Conservation (phyloP, 1,140 invertebrate genomes). For the Danaus plexippus region DNA sequence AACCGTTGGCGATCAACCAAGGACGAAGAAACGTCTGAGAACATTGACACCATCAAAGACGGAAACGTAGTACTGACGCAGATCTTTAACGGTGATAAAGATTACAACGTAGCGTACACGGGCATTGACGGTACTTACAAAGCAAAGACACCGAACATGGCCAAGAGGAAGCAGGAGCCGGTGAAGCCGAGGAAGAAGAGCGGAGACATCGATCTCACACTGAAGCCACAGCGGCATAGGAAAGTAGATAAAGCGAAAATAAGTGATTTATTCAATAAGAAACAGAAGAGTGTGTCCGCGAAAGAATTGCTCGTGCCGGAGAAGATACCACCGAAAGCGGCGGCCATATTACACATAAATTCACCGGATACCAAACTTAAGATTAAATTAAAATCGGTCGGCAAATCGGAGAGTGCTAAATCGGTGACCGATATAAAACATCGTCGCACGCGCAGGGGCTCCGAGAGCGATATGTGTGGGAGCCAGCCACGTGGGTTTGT, state of each 20-base stretch:
- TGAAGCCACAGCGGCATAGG: conserved; percentile 53
- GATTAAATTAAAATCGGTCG: conserved; percentile 48
- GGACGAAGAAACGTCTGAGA: conserved; percentile 43
- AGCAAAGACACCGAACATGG: conserved; percentile 70
- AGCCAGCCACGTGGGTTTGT: conserved; percentile 45
- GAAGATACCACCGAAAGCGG: conserved; percentile 73
- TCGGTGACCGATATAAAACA: conserved; percentile 37
- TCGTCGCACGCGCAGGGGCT: conserved; percentile 43
- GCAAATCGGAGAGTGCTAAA: conserved; percentile 54
- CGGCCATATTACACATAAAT: conserved; percentile 71
- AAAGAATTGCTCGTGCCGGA: conserved; percentile 59
- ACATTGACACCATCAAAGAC: conserved; percentile 45
- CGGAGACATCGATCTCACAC: conserved; percentile 53
- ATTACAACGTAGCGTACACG: conserved; percentile 54
- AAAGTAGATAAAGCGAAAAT: conserved; percentile 65
- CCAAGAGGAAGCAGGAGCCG: conserved; percentile 49
- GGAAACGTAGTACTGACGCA: conserved; percentile 59
- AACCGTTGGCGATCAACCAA: conserved; percentile 68
- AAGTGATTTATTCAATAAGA: conserved; percentile 64
- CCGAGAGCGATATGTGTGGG: conserved; percentile 50
- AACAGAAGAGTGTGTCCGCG: conserved; percentile 49
- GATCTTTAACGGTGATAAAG: conserved; percentile 59
- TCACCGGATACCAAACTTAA: conserved; percentile 57
- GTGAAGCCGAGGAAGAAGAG: conserved; percentile 50
- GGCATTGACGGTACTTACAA: conserved; percentile 66